Conservation (phyloP, 64 coral and sea anemone species). For the Montipora cactus region DNA sequence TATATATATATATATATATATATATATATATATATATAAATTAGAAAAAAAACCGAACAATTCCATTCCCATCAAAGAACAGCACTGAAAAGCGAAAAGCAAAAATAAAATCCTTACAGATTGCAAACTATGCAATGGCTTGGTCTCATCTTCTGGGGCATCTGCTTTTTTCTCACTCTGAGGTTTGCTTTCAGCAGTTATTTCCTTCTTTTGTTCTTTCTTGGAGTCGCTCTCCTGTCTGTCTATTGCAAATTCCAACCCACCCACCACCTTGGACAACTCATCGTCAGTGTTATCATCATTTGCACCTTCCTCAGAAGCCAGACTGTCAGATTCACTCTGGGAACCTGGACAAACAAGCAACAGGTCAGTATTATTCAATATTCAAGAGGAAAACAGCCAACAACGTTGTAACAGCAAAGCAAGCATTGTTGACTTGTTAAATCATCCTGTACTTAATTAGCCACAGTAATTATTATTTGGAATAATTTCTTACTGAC, state of each 20-base stretch:
- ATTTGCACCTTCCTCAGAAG: slow-evolving; percentile 76
- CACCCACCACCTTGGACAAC: slow-evolving; percentile 91
- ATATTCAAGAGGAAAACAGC: too few relatives aligned
- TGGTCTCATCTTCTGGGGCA: slow-evolving; percentile 4
- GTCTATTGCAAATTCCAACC: slow-evolving; percentile 91
- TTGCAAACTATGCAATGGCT: slow-evolving; percentile 22
- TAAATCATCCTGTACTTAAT: too few relatives aligned
- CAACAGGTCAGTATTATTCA: too few relatives aligned
- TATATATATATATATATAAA: too few relatives aligned
- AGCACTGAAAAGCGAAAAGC: neutral
- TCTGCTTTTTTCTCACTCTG: neutral
- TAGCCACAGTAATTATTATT: too few relatives aligned
- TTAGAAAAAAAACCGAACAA: neutral
- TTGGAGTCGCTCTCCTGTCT: slow-evolving; percentile 68
- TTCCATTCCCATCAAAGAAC: neutral
- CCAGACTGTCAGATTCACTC: slow-evolving; percentile 88
- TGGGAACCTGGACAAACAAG: slow-evolving; percentile 59
- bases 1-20: too few relatives aligned
- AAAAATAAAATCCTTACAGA: neutral
- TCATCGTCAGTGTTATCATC: slow-evolving; percentile 90
- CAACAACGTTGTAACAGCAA: too few relatives aligned
- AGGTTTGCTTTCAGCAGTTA: slow-evolving; percentile 25
- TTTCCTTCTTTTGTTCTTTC: slow-evolving; percentile 70
- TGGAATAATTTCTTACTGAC: too few relatives aligned
- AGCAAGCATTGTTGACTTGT: too few relatives aligned